These are phyloP conservation scores for Ypsolopha scabrella DNA, from an alignment of 2,888 invertebrate species.

Conservation along the genomic window DNA sequence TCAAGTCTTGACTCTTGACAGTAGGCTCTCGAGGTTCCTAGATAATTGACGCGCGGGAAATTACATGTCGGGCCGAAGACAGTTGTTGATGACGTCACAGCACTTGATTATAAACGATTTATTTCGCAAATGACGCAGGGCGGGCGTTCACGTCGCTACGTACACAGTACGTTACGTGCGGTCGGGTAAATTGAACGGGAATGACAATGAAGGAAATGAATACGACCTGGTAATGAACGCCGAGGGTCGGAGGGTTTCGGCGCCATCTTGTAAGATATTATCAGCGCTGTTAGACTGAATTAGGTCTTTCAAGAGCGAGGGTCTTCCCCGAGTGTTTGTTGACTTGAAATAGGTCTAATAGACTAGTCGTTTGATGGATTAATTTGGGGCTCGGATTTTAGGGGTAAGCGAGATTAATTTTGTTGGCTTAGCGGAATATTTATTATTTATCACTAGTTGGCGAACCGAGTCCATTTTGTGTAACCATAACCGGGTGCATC, in stretches of 20 bases:
- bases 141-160: constrained; percentile 15
- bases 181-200: constrained; percentile 11
- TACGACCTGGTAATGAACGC: constrained; percentile 10
- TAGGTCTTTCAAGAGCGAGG: neutral
- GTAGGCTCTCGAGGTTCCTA: constrained; percentile 41
- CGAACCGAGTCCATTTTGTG: constrained; percentile 17
- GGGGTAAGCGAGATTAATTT: no score
- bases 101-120: constrained; percentile 68
- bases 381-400: no score
- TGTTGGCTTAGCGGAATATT: neutral
- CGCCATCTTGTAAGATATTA: neutral
- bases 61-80: constrained; percentile 64
- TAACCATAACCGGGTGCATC: constrained; percentile 27
- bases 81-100: constrained; percentile 67
- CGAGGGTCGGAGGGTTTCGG: neutral
- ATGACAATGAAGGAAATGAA: constrained; percentile 12
- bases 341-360: no score
- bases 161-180: constrained; percentile 5
- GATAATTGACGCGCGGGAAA: constrained; percentile 65
- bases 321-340: no score
- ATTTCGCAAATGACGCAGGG: constrained; percentile 46
- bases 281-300: neutral
- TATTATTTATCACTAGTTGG: no score
- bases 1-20: constrained; percentile 23
- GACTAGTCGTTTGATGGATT: no score